These are phyloP conservation scores for Drosophila virilis DNA, from an alignment of 1,140 invertebrate genomes.

Conservation along the genomic window DNA sequence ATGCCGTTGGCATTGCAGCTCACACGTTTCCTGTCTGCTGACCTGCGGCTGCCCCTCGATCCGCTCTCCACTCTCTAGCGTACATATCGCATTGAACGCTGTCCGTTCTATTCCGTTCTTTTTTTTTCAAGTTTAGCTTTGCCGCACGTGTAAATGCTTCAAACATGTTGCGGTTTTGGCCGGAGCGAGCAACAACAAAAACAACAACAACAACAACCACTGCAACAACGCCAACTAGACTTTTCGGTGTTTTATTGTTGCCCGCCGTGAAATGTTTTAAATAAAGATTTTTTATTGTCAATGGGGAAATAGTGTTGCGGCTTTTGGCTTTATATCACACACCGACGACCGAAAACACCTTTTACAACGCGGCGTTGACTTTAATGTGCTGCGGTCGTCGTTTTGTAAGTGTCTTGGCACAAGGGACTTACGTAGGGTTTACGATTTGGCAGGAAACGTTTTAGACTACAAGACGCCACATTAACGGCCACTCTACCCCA, in stretches of 20 bases:
- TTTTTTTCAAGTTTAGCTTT: conserved; percentile 59
- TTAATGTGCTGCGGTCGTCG: conserved; percentile 61
- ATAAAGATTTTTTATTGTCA: conserved; percentile 83
- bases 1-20: conserved; percentile 40
- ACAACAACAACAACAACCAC: conserved; percentile 14
- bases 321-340: conserved; percentile 72
- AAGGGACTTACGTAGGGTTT: conserved; percentile 41
- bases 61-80: neutral
- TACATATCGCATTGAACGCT: conserved; percentile 31
- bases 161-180: conserved; percentile 81
- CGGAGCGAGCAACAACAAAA: conserved; percentile 11
- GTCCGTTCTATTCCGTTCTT: conserved; percentile 54
- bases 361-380: conserved; percentile 53
- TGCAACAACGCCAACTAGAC: conserved; percentile 28
- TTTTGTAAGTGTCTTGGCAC: conserved; percentile 64
- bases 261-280: conserved; percentile 78
- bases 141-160: conserved; percentile 79
- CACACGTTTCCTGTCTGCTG: conserved; percentile 55
- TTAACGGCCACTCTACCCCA: conserved; percentile 1
- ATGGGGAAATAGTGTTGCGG: conserved; percentile 76
- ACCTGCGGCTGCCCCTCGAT: conserved; percentile 21
- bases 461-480: conserved; percentile 61
- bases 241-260: conserved; percentile 77
- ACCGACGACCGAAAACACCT: conserved; percentile 46
- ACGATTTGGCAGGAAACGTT: conserved; percentile 51